Conservation (phyloP, 1,140 invertebrate genomes). For the Drosophila rufa region DNA sequence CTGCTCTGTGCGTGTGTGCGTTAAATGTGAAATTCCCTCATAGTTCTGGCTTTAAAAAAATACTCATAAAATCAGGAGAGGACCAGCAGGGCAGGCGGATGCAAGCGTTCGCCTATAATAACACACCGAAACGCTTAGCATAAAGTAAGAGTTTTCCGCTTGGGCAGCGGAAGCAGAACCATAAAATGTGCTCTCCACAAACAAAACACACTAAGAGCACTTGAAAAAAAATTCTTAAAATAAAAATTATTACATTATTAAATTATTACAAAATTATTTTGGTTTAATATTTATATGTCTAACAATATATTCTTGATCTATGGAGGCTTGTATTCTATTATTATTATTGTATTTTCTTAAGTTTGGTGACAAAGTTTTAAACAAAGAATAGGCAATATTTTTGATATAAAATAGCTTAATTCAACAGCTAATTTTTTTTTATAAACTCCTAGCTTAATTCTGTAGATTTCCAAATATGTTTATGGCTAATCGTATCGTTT, state of each 20-base stretch:
- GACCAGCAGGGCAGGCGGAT: slow-evolving; percentile 24
- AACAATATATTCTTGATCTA: too few relatives aligned
- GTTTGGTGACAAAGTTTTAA: too few relatives aligned
- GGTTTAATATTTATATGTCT: too few relatives aligned
- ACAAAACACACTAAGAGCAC: slow-evolving; percentile 32
- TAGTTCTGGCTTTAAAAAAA: slow-evolving; percentile 49
- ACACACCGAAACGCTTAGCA: slow-evolving; percentile 62
- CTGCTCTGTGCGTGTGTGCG: slow-evolving; percentile 16
- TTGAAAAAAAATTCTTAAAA: background rate
- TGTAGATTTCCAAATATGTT: background rate
- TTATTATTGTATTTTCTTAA: too few relatives aligned
- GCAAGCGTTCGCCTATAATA: slow-evolving; percentile 51
- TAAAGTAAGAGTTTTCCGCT: slow-evolving; percentile 77
- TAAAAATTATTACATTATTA: too few relatives aligned
- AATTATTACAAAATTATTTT: background rate
- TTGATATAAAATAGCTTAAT: too few relatives aligned
- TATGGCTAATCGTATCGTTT: background rate
- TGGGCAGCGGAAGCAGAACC: slow-evolving; percentile 71
- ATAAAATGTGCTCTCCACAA: slow-evolving; percentile 68
- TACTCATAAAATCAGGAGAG: slow-evolving; percentile 51
- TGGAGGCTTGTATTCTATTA: too few relatives aligned
- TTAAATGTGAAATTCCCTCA: slow-evolving; percentile 33
- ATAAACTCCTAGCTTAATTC: too few relatives aligned
- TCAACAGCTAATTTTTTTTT: too few relatives aligned
- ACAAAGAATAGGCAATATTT: too few relatives aligned